Conservation (phyloP, 2,113 vertebrate species). For the Otis tarda region DNA sequence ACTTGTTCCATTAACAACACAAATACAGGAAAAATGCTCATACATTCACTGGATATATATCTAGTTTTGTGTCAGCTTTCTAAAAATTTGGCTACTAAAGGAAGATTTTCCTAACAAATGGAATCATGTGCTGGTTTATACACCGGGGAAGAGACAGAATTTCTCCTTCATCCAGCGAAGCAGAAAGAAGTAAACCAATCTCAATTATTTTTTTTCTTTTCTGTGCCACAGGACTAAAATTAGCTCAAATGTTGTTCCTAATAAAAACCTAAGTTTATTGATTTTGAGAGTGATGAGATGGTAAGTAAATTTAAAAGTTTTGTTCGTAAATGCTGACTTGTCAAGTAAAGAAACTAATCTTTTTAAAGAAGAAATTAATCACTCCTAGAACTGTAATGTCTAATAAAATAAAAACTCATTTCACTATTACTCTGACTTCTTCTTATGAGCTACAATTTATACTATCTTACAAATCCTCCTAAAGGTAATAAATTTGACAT, state of each 20-base stretch:
- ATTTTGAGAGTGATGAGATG: slow-evolving; percentile 2
- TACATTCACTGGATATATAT: background rate
- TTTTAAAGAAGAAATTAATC: slow-evolving; percentile 38
- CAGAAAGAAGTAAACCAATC: slow-evolving; percentile 6
- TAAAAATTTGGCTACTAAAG: background rate
- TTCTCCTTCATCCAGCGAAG: background rate
- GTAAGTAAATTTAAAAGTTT: slow-evolving; percentile 31
- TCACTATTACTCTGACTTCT: slow-evolving; percentile 2
- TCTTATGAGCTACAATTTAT: slow-evolving; percentile 34
- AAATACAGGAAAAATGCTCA: background rate
- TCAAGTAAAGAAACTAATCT: slow-evolving; percentile 22
- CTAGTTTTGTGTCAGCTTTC: background rate
- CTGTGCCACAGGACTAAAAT: background rate
- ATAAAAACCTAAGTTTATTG: background rate
- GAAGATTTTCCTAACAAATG: background rate
- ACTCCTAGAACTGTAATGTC: background rate
- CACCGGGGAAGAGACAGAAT: background rate
- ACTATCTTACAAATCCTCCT: background rate
- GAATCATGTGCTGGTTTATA: background rate
- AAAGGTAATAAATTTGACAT: slow-evolving; percentile 43
- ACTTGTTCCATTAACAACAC: background rate
- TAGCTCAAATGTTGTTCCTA: background rate
- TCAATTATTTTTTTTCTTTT: background rate
- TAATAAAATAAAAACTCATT: slow-evolving; percentile 54
- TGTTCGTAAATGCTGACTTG: background rate